These are phyloP conservation scores for Cosmia pyralina DNA, from an alignment of 2,888 invertebrate genomes.

Conservation along the genomic window DNA sequence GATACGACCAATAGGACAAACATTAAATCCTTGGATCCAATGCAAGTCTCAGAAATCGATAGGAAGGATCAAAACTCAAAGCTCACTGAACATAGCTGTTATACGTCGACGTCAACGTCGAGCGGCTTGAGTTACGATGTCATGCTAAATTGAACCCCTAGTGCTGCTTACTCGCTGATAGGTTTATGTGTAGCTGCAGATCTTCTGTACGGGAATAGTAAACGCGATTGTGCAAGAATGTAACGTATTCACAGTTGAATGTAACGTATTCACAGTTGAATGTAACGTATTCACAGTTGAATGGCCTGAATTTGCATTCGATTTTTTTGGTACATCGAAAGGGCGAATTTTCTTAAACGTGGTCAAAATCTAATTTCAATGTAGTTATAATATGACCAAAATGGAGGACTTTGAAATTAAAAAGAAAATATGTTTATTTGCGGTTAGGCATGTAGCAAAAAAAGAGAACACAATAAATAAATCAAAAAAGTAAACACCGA, in stretches of 20 bases:
- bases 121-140: constrained; percentile 70
- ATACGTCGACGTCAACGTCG: constrained; percentile 57
- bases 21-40: constrained; percentile 15
- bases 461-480: no score
- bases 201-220: constrained; percentile 2
- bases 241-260: neutral
- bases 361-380: neutral
- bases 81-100: constrained; percentile 59
- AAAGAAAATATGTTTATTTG: no score
- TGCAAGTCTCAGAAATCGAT: constrained; percentile 47
- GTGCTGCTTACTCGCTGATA: constrained; percentile 51
- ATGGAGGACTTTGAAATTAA: no score
- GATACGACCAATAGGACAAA: constrained; percentile 5
- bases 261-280: no score
- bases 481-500: no score
- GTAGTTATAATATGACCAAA: neutral
- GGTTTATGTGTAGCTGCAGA: constrained; percentile 41
- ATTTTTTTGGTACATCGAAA: neutral
- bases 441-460: no score
- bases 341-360: neutral
- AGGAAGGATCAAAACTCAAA: constrained; percentile 64
- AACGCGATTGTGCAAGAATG: neutral
- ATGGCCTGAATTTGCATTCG: neutral
- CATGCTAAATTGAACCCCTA: constrained; percentile 67
- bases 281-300: neutral